These are phyloP conservation scores for Leucozona laternaria DNA, from an alignment of 2,888 invertebrate species.

Conservation along the genomic window DNA sequence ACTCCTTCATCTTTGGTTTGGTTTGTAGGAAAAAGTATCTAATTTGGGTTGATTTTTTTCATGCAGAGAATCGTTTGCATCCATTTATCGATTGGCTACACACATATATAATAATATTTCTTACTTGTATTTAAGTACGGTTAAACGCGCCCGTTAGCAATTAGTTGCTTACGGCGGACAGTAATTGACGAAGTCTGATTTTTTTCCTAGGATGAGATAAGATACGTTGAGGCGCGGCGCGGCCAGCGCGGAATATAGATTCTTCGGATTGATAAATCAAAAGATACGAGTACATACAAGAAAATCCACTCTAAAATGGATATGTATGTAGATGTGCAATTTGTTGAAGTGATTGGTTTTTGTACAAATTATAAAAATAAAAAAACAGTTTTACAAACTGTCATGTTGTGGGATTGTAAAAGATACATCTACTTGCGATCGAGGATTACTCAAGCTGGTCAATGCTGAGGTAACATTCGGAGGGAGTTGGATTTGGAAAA, in stretches of 20 bases:
- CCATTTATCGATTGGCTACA: constrained; percentile 48
- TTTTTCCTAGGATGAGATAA: constrained; percentile 52
- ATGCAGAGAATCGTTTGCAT: constrained; percentile 51
- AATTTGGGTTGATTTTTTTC: constrained; percentile 54
- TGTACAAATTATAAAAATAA: not conserved
- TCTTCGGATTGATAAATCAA: constrained; percentile 46
- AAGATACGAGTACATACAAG: constrained; percentile 42
- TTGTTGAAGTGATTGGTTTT: constrained; percentile 60
- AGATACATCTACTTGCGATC: not conserved
- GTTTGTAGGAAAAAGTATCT: not conserved
- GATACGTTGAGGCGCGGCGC: constrained; percentile 37
- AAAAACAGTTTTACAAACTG: not conserved
- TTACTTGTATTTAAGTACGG: not conserved
- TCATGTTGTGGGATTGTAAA: constrained; percentile 14
- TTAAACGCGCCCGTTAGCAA: constrained; percentile 67
- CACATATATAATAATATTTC: not conserved
- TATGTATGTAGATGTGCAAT: constrained; percentile 48
- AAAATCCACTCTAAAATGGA: constrained; percentile 53
- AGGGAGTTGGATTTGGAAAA: not conserved
- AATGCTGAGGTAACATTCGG: not conserved
- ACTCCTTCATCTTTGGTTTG: constrained; percentile 3
- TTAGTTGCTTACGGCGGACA: constrained; percentile 66
- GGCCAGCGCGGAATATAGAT: constrained; percentile 33
- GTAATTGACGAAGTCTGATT: constrained; percentile 67
- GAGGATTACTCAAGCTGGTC: not conserved